Evolutionary conservation across 2,888 invertebrate species (phyloP).

Genomic region (Aphrophora alni): DNA sequence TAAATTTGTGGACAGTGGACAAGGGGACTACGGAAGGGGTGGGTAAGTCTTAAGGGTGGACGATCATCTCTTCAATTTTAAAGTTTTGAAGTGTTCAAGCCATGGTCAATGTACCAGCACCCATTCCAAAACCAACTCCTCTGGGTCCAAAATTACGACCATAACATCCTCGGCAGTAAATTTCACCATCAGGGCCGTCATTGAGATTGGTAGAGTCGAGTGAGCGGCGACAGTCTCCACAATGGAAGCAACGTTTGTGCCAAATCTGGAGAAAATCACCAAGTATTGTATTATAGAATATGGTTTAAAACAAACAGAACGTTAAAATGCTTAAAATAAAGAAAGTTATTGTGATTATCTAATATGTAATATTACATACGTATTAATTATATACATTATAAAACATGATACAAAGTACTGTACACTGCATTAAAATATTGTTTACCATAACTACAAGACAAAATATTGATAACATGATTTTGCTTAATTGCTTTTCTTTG

Average conservation of each 20-base stretch:
- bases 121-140: conserved; percentile 90
- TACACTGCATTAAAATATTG: too few species aligned
- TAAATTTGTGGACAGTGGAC: conserved; percentile 11
- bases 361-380: too few species aligned
- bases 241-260: conserved; percentile 95
- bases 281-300: too few species aligned
- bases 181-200: conserved; percentile 91
- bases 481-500: too few species aligned
- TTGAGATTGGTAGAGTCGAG: conserved; percentile 89
- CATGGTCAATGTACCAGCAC: conserved; percentile 89
- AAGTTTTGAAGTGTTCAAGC: conserved; percentile 63
- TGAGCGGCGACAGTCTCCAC: conserved; percentile 85
- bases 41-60: conserved; percentile 27
- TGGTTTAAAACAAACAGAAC: too few species aligned
- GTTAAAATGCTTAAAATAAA: too few species aligned
- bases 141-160: conserved; percentile 86
- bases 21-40: conserved; percentile 6
- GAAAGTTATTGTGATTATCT: too few species aligned
- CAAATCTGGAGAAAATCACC: conserved; percentile 63
- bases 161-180: conserved; percentile 92
- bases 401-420: too few species aligned
- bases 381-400: too few species aligned
- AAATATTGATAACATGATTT: too few species aligned
- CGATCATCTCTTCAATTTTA: not conserved
- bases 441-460: too few species aligned